A percentile compares a stretch with the other conserved stretches of the same genome.
These are phyloP conservation scores for Leptopilina boulardi DNA, from an alignment of 1,140 invertebrate genomes.

Conservation along the genomic window DNA sequence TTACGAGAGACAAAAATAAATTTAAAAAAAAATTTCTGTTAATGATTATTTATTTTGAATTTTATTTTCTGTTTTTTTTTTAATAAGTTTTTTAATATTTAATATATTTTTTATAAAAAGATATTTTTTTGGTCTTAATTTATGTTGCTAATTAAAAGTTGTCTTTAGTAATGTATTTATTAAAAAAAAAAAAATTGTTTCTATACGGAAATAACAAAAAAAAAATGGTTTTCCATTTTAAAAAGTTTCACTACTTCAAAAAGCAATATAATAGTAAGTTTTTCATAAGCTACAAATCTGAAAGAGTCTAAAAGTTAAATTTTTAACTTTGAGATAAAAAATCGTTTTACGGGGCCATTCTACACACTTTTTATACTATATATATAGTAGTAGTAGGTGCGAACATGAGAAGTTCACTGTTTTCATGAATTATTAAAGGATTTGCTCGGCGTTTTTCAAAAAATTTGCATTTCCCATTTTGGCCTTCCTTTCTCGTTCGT, in stretches of 20 bases:
- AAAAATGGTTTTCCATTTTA: not conserved
- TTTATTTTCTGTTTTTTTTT: too few relatives aligned
- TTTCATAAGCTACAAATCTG: constrained; percentile 17
- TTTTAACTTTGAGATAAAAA: constrained; percentile 16
- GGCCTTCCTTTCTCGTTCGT: not conserved
- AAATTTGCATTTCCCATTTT: constrained; percentile 23
- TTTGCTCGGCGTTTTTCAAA: constrained; percentile 7
- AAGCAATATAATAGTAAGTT: not conserved
- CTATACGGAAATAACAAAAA: not conserved
- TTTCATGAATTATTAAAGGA: constrained; percentile 27
- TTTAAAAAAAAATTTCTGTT: too few relatives aligned
- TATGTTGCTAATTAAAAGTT: too few relatives aligned
- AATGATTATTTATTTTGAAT: too few relatives aligned
- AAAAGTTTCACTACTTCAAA: not conserved
- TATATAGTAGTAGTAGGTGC: not conserved
- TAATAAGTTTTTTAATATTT: too few relatives aligned
- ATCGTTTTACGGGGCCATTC: not conserved
- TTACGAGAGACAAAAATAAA: not conserved
- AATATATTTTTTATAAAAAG: too few relatives aligned
- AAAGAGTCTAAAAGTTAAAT: constrained; percentile 4
- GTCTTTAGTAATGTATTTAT: too few relatives aligned
- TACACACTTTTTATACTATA: not conserved
- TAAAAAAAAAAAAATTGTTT: not conserved
- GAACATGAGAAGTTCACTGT: constrained; percentile 9
- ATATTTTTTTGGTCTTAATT: too few relatives aligned